A percentile compares a stretch with the other conserved stretches of the same genome.
Conservation (phyloP, 2,888 invertebrate species). For the Digitonthophagus gazella region DNA sequence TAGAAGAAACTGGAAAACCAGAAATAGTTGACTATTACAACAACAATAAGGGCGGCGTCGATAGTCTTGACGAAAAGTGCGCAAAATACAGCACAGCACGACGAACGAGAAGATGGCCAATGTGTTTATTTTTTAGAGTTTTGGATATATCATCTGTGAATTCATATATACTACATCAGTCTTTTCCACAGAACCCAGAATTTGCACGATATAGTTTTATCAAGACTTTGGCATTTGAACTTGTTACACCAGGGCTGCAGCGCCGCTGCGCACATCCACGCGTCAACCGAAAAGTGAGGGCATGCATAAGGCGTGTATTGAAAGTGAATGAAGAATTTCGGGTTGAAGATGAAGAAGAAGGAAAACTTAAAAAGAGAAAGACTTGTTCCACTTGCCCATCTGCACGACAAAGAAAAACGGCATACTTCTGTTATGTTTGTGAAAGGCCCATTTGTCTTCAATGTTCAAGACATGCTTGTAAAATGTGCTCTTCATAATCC, state of each 20-base stretch:
- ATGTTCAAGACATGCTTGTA: neutral
- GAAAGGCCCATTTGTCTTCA: neutral
- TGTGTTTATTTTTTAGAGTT: slow-evolving; percentile 28
- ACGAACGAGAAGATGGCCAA: slow-evolving; percentile 31
- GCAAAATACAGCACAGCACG: slow-evolving; percentile 27
- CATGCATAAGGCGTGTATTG: neutral
- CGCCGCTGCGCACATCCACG: neutral
- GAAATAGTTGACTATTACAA: slow-evolving; percentile 36
- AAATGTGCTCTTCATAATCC: neutral
- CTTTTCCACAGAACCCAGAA: neutral
- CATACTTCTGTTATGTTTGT: neutral
- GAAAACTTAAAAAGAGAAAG: neutral
- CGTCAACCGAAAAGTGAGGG: neutral
- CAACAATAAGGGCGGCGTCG: slow-evolving; percentile 32
- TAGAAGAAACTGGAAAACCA: slow-evolving; percentile 35
- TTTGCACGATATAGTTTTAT: neutral
- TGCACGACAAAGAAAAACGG: neutral
- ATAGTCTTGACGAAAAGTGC: slow-evolving; percentile 32
- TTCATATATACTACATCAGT: slow-evolving; percentile 19
- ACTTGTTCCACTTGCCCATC: neutral
- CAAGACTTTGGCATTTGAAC: neutral
- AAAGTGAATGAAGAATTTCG: neutral
- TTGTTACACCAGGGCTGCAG: neutral
- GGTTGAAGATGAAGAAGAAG: neutral
- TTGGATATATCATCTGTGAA: slow-evolving; percentile 26